Evolutionary conservation across 2,888 invertebrate genomes (phyloP).

Genomic region (Agrotis exclamationis): DNA sequence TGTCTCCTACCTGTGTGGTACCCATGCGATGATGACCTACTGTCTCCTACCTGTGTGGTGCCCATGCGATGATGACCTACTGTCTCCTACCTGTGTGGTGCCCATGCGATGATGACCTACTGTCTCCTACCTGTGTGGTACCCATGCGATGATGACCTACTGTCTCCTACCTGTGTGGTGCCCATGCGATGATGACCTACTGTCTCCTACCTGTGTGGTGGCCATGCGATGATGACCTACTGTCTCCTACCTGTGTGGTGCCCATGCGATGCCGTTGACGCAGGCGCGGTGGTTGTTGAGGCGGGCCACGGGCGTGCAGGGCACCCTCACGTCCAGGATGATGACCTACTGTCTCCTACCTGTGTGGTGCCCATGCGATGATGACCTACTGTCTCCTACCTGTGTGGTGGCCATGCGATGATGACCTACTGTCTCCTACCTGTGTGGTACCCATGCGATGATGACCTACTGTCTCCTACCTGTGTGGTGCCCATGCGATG

Average conservation of each 20-base stretch:
- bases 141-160: slow-evolving; percentile 99
- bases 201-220: slow-evolving; percentile 97
- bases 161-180: slow-evolving; percentile 97
- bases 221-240: slow-evolving; percentile 99
- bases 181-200: slow-evolving; percentile 99
- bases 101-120: slow-evolving; percentile 99
- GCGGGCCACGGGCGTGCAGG: slow-evolving; percentile 99
- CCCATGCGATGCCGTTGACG: slow-evolving; percentile 99
- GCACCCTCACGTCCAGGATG: slow-evolving; percentile 99
- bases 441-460: slow-evolving; percentile 99
- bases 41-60: slow-evolving; percentile 97
- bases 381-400: too few species aligned
- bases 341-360: slow-evolving; percentile 96
- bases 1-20: slow-evolving; percentile 97
- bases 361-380: slow-evolving; percentile 99
- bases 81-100: slow-evolving; percentile 97
- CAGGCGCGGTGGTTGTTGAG: slow-evolving; percentile 99
- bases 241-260: slow-evolving; percentile 97
- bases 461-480: too few species aligned
- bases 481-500: slow-evolving; percentile 99
- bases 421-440: too few species aligned
- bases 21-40: slow-evolving; percentile 99
- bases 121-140: slow-evolving; percentile 97
- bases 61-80: slow-evolving; percentile 99
- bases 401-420: slow-evolving; percentile 99